Base-by-base conservation (phyloP, 2,113 vertebrate species). In the Microcebus tavaratra region DNA sequence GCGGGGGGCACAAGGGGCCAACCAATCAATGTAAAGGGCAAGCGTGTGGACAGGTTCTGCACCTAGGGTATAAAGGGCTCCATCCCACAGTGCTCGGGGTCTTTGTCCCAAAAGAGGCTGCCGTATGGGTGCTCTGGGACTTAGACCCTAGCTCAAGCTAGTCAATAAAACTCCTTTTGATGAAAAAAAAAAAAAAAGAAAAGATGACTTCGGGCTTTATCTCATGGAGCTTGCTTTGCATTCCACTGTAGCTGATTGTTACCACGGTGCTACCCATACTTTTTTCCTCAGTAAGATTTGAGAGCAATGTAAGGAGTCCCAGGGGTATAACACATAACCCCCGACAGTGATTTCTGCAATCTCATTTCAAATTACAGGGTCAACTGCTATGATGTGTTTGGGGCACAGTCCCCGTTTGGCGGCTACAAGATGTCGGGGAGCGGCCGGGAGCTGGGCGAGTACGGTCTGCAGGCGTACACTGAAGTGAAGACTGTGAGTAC, bases 321-420 rank as follows among this genome's bases (percentile, higher is more conserved):
- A 11, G 50, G 36, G 63, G 11, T 12, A 1, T 53, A 75, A 88
- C 1, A 15, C 7, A 18, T 13, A 50, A 15, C 9, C 34, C 48
- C 45, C 11, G 29, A 27, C 4, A 59, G 42, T 48, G 59, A 45
- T 57, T 89, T 92, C 75, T 61, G 20, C 95, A 3, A 89, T 65
- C 50, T 88, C 2, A 0, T 14, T 97, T 92, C 86, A 78, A 48
- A 72, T 96, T 96, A 65, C 93, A 99, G 99, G 99, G 68, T 99
- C n/a, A 99, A 99, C 95, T 99, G 99, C 96, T 99, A 99, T 5
- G 95, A 99, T 0, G 99, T 99, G 85, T 99, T 99, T 83, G 99
- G 98, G 23, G 98, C 99, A 76, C 99, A 99, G 97, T 98, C 99
- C 27, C 99, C 99, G 0, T 99, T 99, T 61, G 99, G 99, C 1